These are phyloP conservation scores for Ibycter americanus DNA, from an alignment of 2,797 vertebrate species.

Conservation along the genomic window DNA sequence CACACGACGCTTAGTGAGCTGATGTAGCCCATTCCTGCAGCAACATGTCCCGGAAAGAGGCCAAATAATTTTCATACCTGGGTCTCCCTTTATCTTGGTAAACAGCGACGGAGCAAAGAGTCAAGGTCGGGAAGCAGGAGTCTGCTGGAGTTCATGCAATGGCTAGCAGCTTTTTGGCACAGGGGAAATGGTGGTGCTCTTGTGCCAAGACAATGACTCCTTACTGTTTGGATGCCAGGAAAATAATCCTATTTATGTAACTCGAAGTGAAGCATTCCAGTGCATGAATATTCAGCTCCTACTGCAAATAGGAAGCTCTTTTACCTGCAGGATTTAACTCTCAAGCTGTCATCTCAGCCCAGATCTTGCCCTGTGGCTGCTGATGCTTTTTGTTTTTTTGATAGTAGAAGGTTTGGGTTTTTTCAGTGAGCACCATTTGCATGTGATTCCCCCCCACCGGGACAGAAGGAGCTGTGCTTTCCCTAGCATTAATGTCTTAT, in stretches of 20 bases:
- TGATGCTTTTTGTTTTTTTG: background rate
- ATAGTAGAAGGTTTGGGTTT: background rate
- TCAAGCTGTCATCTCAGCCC: background rate
- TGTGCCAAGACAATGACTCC: constrained; percentile 33
- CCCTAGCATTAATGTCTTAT: background rate
- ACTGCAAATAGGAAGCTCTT: background rate
- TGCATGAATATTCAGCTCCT: background rate
- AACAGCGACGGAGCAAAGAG: constrained; percentile 27
- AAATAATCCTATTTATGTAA: constrained; percentile 63
- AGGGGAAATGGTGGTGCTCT: background rate
- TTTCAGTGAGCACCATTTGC: background rate
- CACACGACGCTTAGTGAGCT: background rate
- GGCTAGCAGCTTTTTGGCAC: constrained; percentile 42
- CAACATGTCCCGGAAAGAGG: constrained; percentile 43
- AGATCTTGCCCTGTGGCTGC: background rate
- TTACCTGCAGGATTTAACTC: background rate
- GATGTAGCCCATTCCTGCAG: constrained; percentile 17
- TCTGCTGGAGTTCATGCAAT: constrained; percentile 20
- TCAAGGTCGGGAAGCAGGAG: constrained; percentile 44
- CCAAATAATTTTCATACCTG: constrained; percentile 65
- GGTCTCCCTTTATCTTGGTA: background rate
- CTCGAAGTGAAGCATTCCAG: background rate
- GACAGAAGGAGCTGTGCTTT: background rate
- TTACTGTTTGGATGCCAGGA: constrained; percentile 7
- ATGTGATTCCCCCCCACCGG: fast-evolving